Evolutionary conservation across 2,113 vertebrate species (phyloP).

Genomic region (Sceloporus tristichus): DNA sequence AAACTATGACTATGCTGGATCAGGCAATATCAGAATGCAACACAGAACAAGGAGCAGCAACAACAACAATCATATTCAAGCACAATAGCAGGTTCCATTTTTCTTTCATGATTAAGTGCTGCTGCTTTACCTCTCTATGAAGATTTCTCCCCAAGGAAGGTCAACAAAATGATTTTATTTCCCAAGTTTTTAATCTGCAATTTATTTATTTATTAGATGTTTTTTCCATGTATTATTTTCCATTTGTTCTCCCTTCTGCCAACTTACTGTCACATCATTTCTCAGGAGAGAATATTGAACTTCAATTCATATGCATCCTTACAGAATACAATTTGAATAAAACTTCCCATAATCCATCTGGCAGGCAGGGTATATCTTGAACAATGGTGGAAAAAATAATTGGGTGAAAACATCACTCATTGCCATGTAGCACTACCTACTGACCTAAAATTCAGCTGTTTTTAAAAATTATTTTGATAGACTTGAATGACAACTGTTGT

Average conservation of each 20-base stretch:
- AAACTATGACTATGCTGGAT: not conserved
- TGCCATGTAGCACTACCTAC: constrained; percentile 40
- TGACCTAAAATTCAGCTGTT: constrained; percentile 44
- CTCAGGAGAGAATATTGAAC: constrained; percentile 59
- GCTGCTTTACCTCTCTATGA: not conserved
- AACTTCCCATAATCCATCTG: constrained; percentile 48
- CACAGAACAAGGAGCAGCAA: not conserved
- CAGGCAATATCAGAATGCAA: not conserved
- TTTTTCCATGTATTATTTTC: constrained; percentile 58
- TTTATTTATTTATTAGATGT: constrained; percentile 61
- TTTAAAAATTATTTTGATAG: no score
- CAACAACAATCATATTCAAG: not conserved
- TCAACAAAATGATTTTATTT: constrained; percentile 37
- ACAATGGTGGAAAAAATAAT: constrained; percentile 63
- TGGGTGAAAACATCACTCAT: constrained; percentile 62
- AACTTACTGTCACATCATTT: constrained; percentile 59
- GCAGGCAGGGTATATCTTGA: constrained; percentile 60
- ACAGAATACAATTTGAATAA: constrained; percentile 54
- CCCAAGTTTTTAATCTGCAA: constrained; percentile 42
- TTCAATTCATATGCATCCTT: constrained; percentile 45
- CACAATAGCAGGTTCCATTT: fast-evolving
- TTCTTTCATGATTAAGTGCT: not conserved
- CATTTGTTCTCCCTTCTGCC: constrained; percentile 56
- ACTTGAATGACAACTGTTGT: constrained; percentile 47
- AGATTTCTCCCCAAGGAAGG: constrained; percentile 34